Percentiles rank a stretch among this genome's conserved stretches.
Conservation (phyloP, 2,113 vertebrate genomes). For the Sitta europaea region DNA sequence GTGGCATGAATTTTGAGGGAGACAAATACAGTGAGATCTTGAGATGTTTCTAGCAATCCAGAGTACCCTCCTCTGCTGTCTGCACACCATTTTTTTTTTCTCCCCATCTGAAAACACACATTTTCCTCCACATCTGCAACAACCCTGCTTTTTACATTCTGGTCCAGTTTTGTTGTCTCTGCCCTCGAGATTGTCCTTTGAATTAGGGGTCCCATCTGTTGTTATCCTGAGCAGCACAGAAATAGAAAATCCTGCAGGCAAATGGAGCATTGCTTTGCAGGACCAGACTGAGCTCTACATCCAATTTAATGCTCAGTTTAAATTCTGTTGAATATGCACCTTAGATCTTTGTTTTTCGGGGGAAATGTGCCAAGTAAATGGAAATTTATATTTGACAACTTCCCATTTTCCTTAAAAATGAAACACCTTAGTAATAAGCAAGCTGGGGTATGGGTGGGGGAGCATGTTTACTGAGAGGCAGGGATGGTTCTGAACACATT, state of each 20-base stretch:
- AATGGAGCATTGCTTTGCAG: neutral
- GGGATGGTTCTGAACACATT: neutral
- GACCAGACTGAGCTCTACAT: neutral
- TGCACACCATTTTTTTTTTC: neutral
- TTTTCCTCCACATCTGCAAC: neutral
- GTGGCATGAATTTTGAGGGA: neutral
- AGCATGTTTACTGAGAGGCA: neutral
- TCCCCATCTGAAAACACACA: neutral
- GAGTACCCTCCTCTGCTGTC: neutral
- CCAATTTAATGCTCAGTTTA: conserved; percentile 12
- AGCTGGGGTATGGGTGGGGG: neutral
- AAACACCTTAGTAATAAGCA: neutral
- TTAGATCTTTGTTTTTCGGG: neutral
- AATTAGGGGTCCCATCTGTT: conserved; percentile 58
- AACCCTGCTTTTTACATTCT: neutral
- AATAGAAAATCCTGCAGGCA: conserved; percentile 32
- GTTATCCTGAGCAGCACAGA: conserved; percentile 12
- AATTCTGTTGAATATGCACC: neutral
- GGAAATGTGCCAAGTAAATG: neutral
- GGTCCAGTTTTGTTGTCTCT: conserved; percentile 8
- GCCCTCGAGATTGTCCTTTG: neutral
- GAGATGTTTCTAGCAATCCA: neutral
- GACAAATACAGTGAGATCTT: neutral
- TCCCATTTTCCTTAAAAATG: neutral
- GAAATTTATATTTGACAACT: neutral